Base-by-base conservation (phyloP, 1,140 invertebrate species). In the Neodiprion lecontei region DNA sequence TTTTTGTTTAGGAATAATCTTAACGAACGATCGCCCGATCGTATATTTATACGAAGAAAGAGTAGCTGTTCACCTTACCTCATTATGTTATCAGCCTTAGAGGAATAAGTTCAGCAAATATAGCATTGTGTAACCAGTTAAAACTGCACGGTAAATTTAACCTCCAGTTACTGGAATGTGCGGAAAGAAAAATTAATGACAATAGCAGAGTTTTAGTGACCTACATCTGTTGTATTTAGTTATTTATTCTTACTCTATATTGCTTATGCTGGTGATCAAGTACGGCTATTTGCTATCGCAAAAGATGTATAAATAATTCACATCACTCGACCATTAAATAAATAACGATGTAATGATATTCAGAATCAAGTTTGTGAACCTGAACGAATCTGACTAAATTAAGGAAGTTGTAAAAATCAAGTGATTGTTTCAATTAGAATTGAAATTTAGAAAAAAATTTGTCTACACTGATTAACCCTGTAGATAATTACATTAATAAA, bases 1-100 rank as follows among this genome's bases (percentile, higher is more conserved):
- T 70, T 79, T 81, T 80, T 83, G 80, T 84, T 79, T 82, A 84
- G 83, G 82, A 80, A 77, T 82, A 84, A 77, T 74, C 69, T 77
- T 78, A 80, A 80, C 72, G 17, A 77, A 70, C 79, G 76, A 79
- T 82, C 79, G 76, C 69, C 77, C 72, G 77, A 81, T 82, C 81
- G 72, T 76, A 79, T 83, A 80, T 83, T 82, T 82, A 67, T 79
- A 79, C 28, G 79, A 83, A 84, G 80, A 83, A 74, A 77, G 67
- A 70, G 65, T 80, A 75, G 75, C 75, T 74, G 78, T 76, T 80
- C 77, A 80, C 74, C 79, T 76, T 79, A 78, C 72, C 70, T 81
- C 77, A 77, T 78, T 81, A 74, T 77, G 73, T 79, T 82, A 65
- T 79, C 79, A 61, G 75, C 50, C 81, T 78, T 67, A 77, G 75